Evolutionary conservation across 2,888 invertebrate genomes (phyloP).

Genomic region (Drosophila cognata): DNA sequence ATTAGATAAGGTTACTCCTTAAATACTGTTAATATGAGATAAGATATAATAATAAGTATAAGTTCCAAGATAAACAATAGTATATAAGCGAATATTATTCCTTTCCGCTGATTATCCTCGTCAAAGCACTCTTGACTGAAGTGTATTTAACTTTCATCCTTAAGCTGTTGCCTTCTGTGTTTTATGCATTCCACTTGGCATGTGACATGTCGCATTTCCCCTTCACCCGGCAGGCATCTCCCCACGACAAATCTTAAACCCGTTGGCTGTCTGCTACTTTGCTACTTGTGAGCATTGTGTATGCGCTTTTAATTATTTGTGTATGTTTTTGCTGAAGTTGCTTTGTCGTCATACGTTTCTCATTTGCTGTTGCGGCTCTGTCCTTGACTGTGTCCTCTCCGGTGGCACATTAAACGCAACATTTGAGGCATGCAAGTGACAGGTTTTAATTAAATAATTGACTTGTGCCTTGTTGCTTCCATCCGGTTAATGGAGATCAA

Average conservation of each 20-base stretch:
- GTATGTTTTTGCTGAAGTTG: constrained; percentile 39
- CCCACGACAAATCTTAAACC: not conserved
- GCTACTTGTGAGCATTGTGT: constrained; percentile 36
- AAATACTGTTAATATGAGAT: not conserved
- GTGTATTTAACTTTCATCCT: constrained; percentile 13
- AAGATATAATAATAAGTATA: not conserved
- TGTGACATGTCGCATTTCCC: constrained; percentile 22
- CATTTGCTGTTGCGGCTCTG: constrained; percentile 26
- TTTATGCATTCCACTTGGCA: constrained; percentile 24
- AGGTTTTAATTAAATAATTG: constrained; percentile 77
- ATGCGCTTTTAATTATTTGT: constrained; percentile 72
- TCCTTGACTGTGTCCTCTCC: constrained; percentile 30
- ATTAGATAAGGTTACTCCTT: not conserved
- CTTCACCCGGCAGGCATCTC: not conserved
- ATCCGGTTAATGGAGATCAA: constrained; percentile 43
- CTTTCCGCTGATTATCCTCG: not conserved
- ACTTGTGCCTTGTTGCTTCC: constrained; percentile 57
- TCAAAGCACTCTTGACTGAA: not conserved
- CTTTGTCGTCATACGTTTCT: constrained; percentile 39
- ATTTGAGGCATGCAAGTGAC: constrained; percentile 62
- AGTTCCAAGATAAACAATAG: not conserved
- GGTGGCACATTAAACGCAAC: constrained; percentile 41
- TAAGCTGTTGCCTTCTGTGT: constrained; percentile 10
- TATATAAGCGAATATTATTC: not conserved
- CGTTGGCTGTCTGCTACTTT: not conserved